Evolutionary conservation across 2,888 invertebrate species (phyloP).

Genomic region (Tenthredo scrophulariae): DNA sequence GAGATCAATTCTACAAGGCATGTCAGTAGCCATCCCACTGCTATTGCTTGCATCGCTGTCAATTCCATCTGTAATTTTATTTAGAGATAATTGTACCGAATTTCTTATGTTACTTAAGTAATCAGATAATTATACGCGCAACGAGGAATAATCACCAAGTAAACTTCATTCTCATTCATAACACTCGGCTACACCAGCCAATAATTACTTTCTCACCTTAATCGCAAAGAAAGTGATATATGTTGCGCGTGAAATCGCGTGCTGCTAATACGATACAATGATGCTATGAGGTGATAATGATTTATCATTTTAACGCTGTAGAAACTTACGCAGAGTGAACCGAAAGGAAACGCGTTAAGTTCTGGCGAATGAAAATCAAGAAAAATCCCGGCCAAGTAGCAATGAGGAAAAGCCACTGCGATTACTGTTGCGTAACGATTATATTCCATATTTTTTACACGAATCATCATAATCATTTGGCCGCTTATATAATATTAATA

Average conservation of each 20-base stretch:
- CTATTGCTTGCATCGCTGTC: slow-evolving; percentile 10
- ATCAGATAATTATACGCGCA: background rate
- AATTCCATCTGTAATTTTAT: slow-evolving; percentile 62
- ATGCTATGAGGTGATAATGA: background rate
- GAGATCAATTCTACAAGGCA: slow-evolving; percentile 54
- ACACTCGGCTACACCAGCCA: background rate
- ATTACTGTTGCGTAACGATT: slow-evolving; percentile 22
- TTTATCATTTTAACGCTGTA: background rate
- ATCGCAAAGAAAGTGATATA: background rate
- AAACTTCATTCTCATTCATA: background rate
- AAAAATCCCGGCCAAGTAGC: background rate
- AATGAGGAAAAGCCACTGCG: background rate
- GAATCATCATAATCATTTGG: background rate
- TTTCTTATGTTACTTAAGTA: background rate
- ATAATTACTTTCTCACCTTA: background rate
- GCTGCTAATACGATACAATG: background rate
- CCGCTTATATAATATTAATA: slow-evolving; percentile 6
- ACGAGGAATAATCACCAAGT: background rate
- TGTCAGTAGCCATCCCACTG: slow-evolving; percentile 57
- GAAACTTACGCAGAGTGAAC: background rate
- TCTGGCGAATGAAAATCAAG: background rate
- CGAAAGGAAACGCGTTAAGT: background rate
- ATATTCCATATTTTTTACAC: background rate
- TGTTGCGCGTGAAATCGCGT: background rate
- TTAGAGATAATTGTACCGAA: background rate